Conservation (phyloP, 2,797 vertebrate species). For the Typhlichthys eigenmanni region DNA sequence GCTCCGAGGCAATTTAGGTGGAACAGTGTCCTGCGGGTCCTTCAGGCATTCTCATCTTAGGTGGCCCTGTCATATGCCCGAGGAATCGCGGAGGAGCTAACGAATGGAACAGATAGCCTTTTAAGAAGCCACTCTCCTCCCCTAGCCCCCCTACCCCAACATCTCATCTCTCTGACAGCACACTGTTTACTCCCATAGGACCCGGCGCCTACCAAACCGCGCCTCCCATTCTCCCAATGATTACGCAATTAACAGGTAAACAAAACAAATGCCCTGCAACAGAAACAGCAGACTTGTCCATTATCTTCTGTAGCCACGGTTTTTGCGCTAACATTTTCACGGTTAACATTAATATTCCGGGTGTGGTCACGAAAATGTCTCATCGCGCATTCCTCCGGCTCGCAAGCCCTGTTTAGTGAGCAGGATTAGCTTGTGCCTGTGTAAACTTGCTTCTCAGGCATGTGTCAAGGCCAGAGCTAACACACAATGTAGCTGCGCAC, state of each 20-base stretch:
- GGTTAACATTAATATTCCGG: slow-evolving; percentile 18
- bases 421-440: slow-evolving; percentile 55
- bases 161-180: slow-evolving; percentile 57
- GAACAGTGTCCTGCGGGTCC: slow-evolving; percentile 64
- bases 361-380: slow-evolving; percentile 28
- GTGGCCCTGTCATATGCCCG: slow-evolving; percentile 63
- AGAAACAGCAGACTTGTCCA: too few relatives aligned
- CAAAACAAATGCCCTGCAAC: slow-evolving; percentile 45
- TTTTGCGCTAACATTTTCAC: slow-evolving; percentile 15
- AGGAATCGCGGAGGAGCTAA: slow-evolving; percentile 55
- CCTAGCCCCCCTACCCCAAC: slow-evolving; percentile 1
- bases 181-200: slow-evolving; percentile 70
- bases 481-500: slow-evolving; percentile 53
- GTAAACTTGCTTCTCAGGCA: slow-evolving; percentile 62
- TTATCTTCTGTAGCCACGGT: too few relatives aligned
- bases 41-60: slow-evolving; percentile 47
- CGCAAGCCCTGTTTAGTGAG: slow-evolving; percentile 49
- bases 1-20: slow-evolving; percentile 54
- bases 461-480: slow-evolving; percentile 58
- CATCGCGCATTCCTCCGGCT: slow-evolving; percentile 44
- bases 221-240: slow-evolving; percentile 46
- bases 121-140: slow-evolving; percentile 18
- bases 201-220: slow-evolving; percentile 46
- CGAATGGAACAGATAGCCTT: slow-evolving; percentile 56
- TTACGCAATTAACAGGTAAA: slow-evolving; percentile 50